phyloP scores from a whole-genome alignment of 2,113 vertebrate genomes.

The Thermophis baileyi region DNA sequence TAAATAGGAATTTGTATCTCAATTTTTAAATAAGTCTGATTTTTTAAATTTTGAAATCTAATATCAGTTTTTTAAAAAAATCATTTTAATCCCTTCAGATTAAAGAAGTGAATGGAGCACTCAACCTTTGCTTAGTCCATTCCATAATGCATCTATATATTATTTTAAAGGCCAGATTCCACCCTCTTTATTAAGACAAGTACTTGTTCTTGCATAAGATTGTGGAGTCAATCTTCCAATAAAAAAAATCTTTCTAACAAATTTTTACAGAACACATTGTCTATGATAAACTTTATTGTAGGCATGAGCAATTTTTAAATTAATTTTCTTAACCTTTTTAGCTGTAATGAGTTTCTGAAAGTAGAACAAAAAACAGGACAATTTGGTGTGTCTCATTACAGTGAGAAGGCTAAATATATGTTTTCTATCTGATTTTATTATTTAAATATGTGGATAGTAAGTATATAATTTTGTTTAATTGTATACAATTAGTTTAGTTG shows the following conservation, averaged over 20 bases:
- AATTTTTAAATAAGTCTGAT: neutral
- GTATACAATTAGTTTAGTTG: constrained; percentile 3
- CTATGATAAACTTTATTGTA: neutral
- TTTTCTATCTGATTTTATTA: neutral
- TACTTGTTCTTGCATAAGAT: neutral
- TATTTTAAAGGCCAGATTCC: neutral
- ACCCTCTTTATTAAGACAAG: neutral
- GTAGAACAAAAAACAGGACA: neutral
- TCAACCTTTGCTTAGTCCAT: neutral
- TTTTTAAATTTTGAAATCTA: neutral
- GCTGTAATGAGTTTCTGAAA: neutral
- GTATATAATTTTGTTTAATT: neutral
- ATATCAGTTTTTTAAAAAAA: neutral
- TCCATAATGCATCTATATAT: neutral
- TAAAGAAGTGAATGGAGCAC: neutral
- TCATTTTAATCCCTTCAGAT: neutral
- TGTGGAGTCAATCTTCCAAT: neutral
- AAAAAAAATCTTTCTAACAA: neutral
- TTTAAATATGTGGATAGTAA: neutral
- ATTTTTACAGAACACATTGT: neutral
- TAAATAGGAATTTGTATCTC: neutral
- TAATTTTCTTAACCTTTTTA: neutral
- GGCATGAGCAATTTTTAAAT: neutral
- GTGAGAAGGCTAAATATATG: neutral
- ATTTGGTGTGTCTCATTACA: neutral